Base-by-base conservation (phyloP, 2,113 vertebrate genomes). In the Megaleporinus macrocephalus region DNA sequence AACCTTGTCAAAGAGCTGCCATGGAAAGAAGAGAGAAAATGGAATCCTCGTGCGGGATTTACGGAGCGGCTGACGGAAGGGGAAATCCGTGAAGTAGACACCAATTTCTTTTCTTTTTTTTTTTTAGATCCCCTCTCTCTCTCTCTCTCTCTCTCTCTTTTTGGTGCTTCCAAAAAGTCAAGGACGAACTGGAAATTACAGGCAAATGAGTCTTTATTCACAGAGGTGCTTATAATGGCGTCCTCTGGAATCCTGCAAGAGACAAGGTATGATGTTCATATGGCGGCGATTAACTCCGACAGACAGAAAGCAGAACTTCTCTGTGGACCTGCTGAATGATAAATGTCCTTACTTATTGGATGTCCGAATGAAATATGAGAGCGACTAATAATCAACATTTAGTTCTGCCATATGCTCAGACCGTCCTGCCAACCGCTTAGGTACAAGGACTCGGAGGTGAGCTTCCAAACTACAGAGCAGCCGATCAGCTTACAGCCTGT, bases 351-450 rank as follows among this genome's bases (percentile, higher is more conserved):
- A 85, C 91, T 91, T 88, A 91, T 91, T 78, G 78, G 69, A 87
- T 81, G 41, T 91, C 91, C 83, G 84, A 89, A 87, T 93, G 93
- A 93, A 93, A 88, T 93, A 94, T 87, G 92, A 91, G 89, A 90
- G 81, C 5, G 84, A 85, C 84, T 89, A 91, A 94, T 93, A 92
- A 93, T 94, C 88, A 87, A 87, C 89, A 90, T 89, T 94, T 92
- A 93, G 92, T 86, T 86, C 70, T 81, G 86, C 93, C 93, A 94
- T 94, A 94, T 94, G 94, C 84, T 88, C 76, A 84, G 73, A 86
- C 84, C 81, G 79, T 85, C 87, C 89, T 93, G 93, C 93, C 92
- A 93, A 93, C 63, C 78, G 73, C 24, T 76, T 77, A 76, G 90
- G 90, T 92, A 92, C 90, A 91, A 89, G 91, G 91, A 91, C 91